Base-by-base conservation (phyloP, 2,888 invertebrate genomes). In the Hyles lineata region DNA sequence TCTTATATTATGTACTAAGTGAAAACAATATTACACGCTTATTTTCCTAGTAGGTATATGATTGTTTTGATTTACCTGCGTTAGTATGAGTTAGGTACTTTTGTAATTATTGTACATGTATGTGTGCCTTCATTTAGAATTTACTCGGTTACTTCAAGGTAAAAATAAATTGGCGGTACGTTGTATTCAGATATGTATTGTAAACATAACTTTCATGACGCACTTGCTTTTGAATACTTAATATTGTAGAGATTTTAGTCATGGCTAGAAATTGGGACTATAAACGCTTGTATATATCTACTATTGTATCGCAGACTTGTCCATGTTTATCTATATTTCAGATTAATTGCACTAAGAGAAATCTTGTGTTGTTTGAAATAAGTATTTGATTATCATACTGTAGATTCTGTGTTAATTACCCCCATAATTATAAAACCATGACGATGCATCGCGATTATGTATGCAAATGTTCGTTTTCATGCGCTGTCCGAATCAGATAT, bases 11-110 rank as follows among this genome's bases (percentile, higher is more conserved):
- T 32, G 61, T 32, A 62, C 23, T 67, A 50, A 50, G 23, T 50
- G 67, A 67, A 67, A 67, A 67, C 67, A 67, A 8, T 50, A 50
- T 67, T 67, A 29, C 35, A 50, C 67, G 15, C 67, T 43, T 67
- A 63, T 23, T 67, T 67, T 50, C 43, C 7, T 67, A 50, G 23
- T 9, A 35, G 35, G 9, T 67, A 50, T 5, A 3, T 21, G 21
- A 17, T 17, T 35, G 21, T 63, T 35, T 11, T 35, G 35, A n/a
- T 55, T n/a, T 35, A 21, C n/a, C 23, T 29, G n/a, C 61, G 11
- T 2, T 9, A n/a, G 2, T 21, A 43, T 19, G 8, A 67, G 17
- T 23, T 67, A 67, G 23, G 17, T 50, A 17, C 50, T 5, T 50
- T 23, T 23, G 67, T 67, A 55, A n/a, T n/a, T n/a, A 43, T 43